Conservation (phyloP, 2,888 invertebrate genomes). For the Tetragnatha montana region DNA sequence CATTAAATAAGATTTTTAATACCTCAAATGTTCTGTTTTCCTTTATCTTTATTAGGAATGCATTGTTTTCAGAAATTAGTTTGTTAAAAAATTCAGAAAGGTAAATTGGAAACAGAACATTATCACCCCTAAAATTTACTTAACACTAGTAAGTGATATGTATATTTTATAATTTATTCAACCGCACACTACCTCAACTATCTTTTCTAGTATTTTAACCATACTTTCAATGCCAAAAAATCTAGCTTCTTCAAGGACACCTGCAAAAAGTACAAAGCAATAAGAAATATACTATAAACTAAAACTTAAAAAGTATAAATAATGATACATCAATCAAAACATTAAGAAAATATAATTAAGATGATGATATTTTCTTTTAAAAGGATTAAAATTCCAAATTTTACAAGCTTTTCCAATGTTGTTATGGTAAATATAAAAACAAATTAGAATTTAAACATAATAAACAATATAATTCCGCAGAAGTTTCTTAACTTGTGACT, state of each 20-base stretch:
- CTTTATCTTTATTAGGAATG: too few relatives aligned
- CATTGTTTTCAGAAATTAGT: background rate
- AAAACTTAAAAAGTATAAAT: background rate
- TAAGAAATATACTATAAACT: background rate
- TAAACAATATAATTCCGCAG: too few relatives aligned
- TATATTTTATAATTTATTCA: background rate
- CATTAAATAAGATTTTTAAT: too few relatives aligned
- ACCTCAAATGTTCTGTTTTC: too few relatives aligned
- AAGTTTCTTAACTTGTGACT: too few relatives aligned
- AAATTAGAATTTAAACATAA: too few relatives aligned
- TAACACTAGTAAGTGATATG: background rate
- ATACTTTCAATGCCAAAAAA: conserved; percentile 90
- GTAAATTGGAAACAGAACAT: background rate
- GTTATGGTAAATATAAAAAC: too few relatives aligned
- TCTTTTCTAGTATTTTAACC: conserved; percentile 82
- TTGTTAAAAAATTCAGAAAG: background rate
- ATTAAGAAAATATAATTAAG: background rate
- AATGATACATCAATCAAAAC: background rate
- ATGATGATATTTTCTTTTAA: background rate
- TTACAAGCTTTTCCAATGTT: too few relatives aligned
- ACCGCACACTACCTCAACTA: conserved; percentile 44
- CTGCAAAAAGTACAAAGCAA: conserved; percentile 73
- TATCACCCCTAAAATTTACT: background rate
- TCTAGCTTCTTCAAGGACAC: conserved; percentile 89
- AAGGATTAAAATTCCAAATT: too few relatives aligned